phyloP scores from a whole-genome alignment of 1,140 invertebrate species.

The Drosophila dunni region DNA sequence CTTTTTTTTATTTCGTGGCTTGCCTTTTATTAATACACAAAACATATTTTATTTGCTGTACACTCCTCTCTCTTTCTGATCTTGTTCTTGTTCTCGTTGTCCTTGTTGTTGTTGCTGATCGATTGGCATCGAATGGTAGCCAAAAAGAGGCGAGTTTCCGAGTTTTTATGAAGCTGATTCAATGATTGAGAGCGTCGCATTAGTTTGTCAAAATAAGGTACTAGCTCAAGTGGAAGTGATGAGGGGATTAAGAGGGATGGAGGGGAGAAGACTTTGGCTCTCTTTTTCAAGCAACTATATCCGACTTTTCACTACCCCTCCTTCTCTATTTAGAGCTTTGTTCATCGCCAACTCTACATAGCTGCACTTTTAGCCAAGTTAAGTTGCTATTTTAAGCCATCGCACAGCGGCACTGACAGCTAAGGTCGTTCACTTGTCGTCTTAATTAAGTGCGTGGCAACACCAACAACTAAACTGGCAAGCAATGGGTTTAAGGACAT shows the following conservation, averaged over 20 bases:
- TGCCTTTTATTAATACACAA: constrained; percentile 82
- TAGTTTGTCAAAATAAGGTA: background rate
- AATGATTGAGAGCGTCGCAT: constrained; percentile 15
- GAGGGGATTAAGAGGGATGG: too few species aligned
- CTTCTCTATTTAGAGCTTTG: too few species aligned
- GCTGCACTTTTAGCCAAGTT: constrained; percentile 43
- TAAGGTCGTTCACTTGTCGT: constrained; percentile 80
- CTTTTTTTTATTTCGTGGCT: constrained; percentile 24
- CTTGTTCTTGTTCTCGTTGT: constrained; percentile 11
- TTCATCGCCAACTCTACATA: background rate
- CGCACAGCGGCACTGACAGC: constrained; percentile 54
- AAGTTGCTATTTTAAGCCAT: constrained; percentile 35
- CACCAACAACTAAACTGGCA: constrained; percentile 9
- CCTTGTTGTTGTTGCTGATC: constrained; percentile 25
- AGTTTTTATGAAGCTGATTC: background rate
- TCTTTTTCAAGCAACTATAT: too few species aligned
- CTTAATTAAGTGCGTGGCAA: constrained; percentile 73
- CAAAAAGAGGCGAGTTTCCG: background rate
- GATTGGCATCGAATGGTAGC: constrained; percentile 31
- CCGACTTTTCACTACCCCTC: too few species aligned
- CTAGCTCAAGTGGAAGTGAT: background rate
- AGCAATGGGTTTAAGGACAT: constrained; percentile 59
- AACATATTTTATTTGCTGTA: constrained; percentile 73
- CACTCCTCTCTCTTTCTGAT: background rate
- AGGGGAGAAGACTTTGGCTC: too few species aligned